These are phyloP conservation scores for Mythimna impura DNA, from an alignment of 2,888 invertebrate species.

Conservation along the genomic window DNA sequence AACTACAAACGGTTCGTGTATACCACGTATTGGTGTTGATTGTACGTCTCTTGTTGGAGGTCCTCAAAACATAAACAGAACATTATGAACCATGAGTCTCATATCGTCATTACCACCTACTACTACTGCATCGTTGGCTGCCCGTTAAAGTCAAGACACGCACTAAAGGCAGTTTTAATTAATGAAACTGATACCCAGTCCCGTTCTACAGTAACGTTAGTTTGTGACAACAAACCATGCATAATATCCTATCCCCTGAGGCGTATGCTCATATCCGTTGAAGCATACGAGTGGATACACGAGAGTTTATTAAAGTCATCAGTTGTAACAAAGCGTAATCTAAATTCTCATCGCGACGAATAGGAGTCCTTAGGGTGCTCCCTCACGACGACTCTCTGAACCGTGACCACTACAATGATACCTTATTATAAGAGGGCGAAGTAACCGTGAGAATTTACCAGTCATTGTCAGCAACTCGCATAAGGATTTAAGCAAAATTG, in stretches of 20 bases:
- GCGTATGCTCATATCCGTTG: slow-evolving; percentile 64
- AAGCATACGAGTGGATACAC: slow-evolving; percentile 54
- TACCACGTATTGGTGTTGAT: background rate
- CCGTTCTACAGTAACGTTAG: slow-evolving; percentile 42
- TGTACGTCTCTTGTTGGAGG: background rate
- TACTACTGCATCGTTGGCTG: slow-evolving; percentile 23
- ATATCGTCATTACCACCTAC: slow-evolving; percentile 12
- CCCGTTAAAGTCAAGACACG: slow-evolving; percentile 22
- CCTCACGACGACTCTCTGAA: slow-evolving; percentile 77
- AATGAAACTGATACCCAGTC: slow-evolving; percentile 55
- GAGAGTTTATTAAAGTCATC: slow-evolving; percentile 77
- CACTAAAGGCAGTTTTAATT: slow-evolving; percentile 54
- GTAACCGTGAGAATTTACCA: slow-evolving; percentile 82
- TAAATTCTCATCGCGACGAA: slow-evolving; percentile 83
- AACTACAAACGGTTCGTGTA: background rate
- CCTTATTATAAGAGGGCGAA: slow-evolving; percentile 83
- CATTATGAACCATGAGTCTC: slow-evolving; percentile 16
- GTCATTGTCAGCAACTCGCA: slow-evolving; percentile 74
- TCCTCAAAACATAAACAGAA: background rate
- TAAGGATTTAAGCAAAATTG: slow-evolving; percentile 58
- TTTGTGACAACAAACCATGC: slow-evolving; percentile 42
- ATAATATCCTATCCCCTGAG: slow-evolving; percentile 40
- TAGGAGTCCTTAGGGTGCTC: slow-evolving; percentile 80
- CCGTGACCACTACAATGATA: slow-evolving; percentile 86
- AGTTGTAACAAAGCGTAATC: slow-evolving; percentile 83